Evolutionary conservation across 2,113 vertebrate genomes (phyloP), one percentile per base, ranked within the genome.

Genomic region (Anguilla rostrata): DNA sequence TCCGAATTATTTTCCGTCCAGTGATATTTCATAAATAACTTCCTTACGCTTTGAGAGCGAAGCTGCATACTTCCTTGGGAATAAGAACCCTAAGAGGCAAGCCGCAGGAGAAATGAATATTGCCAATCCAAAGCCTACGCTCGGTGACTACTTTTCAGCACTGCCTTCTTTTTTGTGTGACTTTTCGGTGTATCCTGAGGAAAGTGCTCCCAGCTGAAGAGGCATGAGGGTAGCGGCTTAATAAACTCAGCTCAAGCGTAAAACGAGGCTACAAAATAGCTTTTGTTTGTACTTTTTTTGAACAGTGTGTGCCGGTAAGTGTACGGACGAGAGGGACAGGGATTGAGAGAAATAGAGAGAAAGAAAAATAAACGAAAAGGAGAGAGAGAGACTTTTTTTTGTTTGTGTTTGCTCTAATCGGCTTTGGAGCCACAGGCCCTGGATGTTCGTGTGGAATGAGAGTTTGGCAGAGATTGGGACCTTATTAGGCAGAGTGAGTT

Each of bases 401-500:
- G 71, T 75, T 75, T 75, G 71, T 75, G 71, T 75, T 75, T 75
- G 71, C 71, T 75, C 71, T 75, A 75, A 75, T 75, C 71, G 71
- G 71, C 71, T 75, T 75, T 75, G 26, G 71, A 34, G 71, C 71
- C n/a, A 34, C 71, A 14, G 71, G 71, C 71, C 12, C 12, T 75
- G n/a, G 71, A 75, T 75, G 71, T 75, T 75, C 71, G n/a, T 75
- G 20, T 75, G 20, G 26, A 75, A 75, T 29, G 71, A 34, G 71
- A 75, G 26, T 75, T 75, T 75, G 71, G 71, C 71, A 34, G 71
- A 34, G 71, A 75, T 22, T 75, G 71, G 71, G 71, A 75, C 71
- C 83, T 84, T 66, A 84, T 84, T 63, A 78, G 83, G 29, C 63
- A 75, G 60, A 41, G 41, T 41, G 39, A 41, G 60, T 40, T 18